phyloP scores from a whole-genome alignment of 2,797 vertebrate genomes.

The Tachyglossus aculeatus region DNA sequence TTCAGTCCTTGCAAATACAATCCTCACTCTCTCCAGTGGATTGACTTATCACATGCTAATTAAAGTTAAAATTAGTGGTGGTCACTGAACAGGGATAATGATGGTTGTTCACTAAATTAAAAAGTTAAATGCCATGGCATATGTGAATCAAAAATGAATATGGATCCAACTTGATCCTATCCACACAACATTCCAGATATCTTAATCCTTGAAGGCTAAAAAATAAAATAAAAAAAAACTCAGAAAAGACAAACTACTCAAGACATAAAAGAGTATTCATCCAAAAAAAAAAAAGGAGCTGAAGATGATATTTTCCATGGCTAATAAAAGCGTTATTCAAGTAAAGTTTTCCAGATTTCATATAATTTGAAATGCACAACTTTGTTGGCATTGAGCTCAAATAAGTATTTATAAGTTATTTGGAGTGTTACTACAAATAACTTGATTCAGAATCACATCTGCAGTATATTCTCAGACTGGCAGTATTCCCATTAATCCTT shows the following conservation, averaged over 20 bases:
- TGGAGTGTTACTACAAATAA: background rate
- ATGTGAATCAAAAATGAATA: conserved; percentile 44
- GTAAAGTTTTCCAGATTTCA: background rate
- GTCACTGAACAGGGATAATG: conserved; percentile 59
- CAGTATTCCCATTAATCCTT: conserved; percentile 37
- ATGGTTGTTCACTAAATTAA: conserved; percentile 60
- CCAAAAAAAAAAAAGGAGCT: rapidly evolving
- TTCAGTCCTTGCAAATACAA: too few relatives aligned
- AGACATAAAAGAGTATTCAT: rapidly evolving
- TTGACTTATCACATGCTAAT: too few relatives aligned
- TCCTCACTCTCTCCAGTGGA: too few relatives aligned
- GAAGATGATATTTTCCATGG: background rate
- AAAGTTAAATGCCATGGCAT: conserved; percentile 58
- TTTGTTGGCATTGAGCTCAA: background rate
- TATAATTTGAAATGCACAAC: background rate
- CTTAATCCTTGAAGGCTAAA: background rate
- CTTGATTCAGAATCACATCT: background rate
- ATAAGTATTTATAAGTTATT: background rate
- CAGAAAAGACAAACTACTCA: too few relatives aligned
- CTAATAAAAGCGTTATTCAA: background rate
- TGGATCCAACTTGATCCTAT: too few relatives aligned
- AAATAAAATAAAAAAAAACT: background rate
- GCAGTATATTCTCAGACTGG: conserved; percentile 9
- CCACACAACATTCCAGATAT: too few relatives aligned
- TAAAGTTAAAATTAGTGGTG: too few relatives aligned